phyloP scores from a whole-genome alignment of 2,888 invertebrate species.

The Polyploca ridens region DNA sequence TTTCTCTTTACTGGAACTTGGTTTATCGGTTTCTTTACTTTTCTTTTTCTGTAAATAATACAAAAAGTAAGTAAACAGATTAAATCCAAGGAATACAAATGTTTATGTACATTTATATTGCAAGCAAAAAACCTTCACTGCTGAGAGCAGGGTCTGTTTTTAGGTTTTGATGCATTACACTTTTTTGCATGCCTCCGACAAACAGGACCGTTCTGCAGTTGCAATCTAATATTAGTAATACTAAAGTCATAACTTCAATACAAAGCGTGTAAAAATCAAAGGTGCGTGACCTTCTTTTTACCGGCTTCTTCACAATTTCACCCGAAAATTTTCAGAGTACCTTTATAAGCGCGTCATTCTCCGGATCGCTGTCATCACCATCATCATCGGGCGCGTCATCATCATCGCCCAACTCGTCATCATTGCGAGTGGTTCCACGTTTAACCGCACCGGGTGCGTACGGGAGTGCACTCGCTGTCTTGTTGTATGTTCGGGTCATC shows the following conservation, averaged over 20 bases:
- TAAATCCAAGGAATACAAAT: not conserved
- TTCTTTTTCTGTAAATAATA: slow-evolving; percentile 66
- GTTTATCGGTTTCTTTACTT: slow-evolving; percentile 48
- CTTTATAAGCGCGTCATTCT: slow-evolving; percentile 92
- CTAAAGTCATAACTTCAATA: too few relatives aligned
- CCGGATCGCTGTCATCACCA: slow-evolving; percentile 85
- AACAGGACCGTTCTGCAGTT: too few relatives aligned
- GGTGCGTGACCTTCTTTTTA: not conserved
- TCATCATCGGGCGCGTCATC: slow-evolving; percentile 75
- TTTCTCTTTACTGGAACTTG: slow-evolving; percentile 50
- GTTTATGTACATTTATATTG: not conserved
- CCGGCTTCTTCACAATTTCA: not conserved
- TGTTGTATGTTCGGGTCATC: slow-evolving; percentile 96
- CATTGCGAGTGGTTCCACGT: slow-evolving; percentile 82
- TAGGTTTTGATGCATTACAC: too few relatives aligned
- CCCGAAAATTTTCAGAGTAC: not conserved
- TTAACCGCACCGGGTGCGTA: slow-evolving; percentile 88
- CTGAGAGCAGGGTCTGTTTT: too few relatives aligned
- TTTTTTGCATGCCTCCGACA: too few relatives aligned
- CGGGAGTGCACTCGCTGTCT: slow-evolving; percentile 90
- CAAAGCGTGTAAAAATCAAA: too few relatives aligned
- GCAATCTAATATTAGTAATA: too few relatives aligned
- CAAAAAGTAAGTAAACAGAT: slow-evolving; percentile 3
- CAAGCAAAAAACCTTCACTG: too few relatives aligned
- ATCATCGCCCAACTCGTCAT: slow-evolving; percentile 57